These are phyloP conservation scores for Drosophila funebris DNA, from an alignment of 1,140 invertebrate genomes.

Conservation along the genomic window DNA sequence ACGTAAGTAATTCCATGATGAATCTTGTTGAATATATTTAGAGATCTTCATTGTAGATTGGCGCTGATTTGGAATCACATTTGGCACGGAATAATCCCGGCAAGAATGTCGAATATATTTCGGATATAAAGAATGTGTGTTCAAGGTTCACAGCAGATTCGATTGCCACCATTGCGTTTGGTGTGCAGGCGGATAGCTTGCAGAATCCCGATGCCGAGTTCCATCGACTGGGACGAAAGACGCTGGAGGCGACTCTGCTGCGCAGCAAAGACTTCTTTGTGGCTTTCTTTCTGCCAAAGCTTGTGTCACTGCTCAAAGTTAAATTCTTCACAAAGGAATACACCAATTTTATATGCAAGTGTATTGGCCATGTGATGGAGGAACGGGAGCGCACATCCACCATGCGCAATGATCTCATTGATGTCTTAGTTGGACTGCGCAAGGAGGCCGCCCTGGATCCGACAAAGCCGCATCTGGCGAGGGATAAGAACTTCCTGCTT, in stretches of 20 bases:
- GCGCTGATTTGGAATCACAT: slow-evolving; percentile 48
- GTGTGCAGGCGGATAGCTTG: slow-evolving; percentile 85
- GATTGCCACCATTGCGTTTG: slow-evolving; percentile 86
- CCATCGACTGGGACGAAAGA: slow-evolving; percentile 70
- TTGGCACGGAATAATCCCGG: slow-evolving; percentile 20
- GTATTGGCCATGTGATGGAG: slow-evolving; percentile 76
- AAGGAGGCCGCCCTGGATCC: slow-evolving; percentile 55
- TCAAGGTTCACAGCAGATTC: slow-evolving; percentile 86
- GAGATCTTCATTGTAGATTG: slow-evolving; percentile 46
- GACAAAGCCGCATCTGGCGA: slow-evolving; percentile 69
- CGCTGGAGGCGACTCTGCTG: not conserved
- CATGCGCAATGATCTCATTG: slow-evolving; percentile 84
- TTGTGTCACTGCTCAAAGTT: slow-evolving; percentile 50
- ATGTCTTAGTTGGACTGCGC: slow-evolving; percentile 83
- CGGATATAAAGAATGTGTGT: slow-evolving; percentile 84
- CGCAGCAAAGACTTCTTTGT: slow-evolving; percentile 78
- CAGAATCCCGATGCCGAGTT: slow-evolving; percentile 84
- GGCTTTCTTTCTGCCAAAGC: slow-evolving; percentile 84
- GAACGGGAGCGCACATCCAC: slow-evolving; percentile 67
- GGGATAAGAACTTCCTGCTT: slow-evolving; percentile 84
- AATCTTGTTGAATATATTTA: not conserved
- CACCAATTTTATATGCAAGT: slow-evolving; percentile 67
- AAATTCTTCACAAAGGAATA: slow-evolving; percentile 59
- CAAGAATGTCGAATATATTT: slow-evolving; percentile 5
- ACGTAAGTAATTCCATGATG: slow-evolving; percentile 48